Conservation (phyloP, 2,797 vertebrate species). For the Protonibea diacanthus region DNA sequence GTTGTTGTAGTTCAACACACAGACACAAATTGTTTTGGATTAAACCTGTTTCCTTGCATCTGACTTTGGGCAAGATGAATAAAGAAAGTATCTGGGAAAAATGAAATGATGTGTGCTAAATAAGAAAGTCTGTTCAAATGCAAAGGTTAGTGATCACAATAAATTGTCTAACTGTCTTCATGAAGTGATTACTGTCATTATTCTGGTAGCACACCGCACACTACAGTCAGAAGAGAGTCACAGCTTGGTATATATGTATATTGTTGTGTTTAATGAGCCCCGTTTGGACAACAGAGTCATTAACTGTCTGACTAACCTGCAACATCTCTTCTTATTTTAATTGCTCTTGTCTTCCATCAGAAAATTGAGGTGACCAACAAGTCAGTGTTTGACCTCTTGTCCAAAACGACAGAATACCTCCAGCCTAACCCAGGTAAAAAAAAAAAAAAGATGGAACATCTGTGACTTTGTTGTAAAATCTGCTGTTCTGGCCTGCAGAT, state of each 20-base stretch:
- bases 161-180: too few relatives aligned
- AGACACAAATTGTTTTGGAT: too few relatives aligned
- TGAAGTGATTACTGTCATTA: too few relatives aligned
- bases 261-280: neutral
- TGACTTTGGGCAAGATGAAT: too few relatives aligned
- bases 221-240: too few relatives aligned
- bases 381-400: slow-evolving; percentile 92
- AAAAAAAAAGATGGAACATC: neutral
- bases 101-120: too few relatives aligned
- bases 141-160: too few relatives aligned
- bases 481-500: neutral
- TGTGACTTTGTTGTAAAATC: neutral
- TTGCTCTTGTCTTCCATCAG: slow-evolving; percentile 69
- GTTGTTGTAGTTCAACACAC: too few relatives aligned
- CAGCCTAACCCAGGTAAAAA: slow-evolving; percentile 96
- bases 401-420: slow-evolving; percentile 95
- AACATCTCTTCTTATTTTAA: neutral
- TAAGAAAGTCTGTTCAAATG: too few relatives aligned
- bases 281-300: neutral
- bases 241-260: neutral
- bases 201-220: too few relatives aligned
- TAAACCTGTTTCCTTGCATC: too few relatives aligned
- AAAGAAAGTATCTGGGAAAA: too few relatives aligned
- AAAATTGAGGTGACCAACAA: slow-evolving; percentile 97
- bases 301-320: neutral